Conservation (phyloP, 2,113 vertebrate species). For the Cephalopholis sonnerati region DNA sequence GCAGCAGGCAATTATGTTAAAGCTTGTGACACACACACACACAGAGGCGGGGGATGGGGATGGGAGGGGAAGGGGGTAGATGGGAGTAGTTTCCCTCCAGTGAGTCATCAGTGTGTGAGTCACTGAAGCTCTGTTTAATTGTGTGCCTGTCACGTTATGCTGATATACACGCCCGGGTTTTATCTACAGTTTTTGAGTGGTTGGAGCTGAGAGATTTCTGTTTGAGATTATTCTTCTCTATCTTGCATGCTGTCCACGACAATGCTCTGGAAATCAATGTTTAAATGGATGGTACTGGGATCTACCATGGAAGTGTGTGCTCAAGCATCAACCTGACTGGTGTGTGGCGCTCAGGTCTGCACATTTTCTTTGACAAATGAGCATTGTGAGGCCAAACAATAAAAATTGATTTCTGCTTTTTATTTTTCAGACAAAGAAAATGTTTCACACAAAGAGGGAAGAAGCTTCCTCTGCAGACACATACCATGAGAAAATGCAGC, state of each 20-base stretch:
- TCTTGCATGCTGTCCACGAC: not conserved
- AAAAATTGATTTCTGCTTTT: constrained; percentile 37
- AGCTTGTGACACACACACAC: constrained; percentile 61
- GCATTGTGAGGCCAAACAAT: not conserved
- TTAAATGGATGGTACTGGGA: constrained; percentile 8
- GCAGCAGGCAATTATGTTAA: constrained; percentile 77
- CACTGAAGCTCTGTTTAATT: constrained; percentile 84
- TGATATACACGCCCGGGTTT: constrained; percentile 72
- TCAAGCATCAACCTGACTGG: not conserved
- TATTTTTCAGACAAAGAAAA: constrained; percentile 1
- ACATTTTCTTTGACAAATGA: constrained; percentile 5
- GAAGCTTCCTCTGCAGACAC: constrained; percentile 32
- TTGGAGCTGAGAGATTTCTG: constrained; percentile 33
- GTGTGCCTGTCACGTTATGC: constrained; percentile 82
- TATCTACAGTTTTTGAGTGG: constrained; percentile 54
- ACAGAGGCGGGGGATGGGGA: constrained; percentile 12
- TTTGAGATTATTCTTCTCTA: constrained; percentile 11
- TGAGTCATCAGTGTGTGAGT: constrained; percentile 85
- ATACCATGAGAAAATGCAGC: constrained; percentile 40
- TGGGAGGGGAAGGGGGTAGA: constrained; percentile 61
- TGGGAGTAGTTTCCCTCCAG: constrained; percentile 83
- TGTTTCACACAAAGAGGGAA: constrained; percentile 28
- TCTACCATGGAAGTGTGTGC: not conserved
- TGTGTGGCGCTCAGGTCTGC: not conserved
- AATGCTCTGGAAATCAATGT: constrained; percentile 18